Conservation (phyloP, 35 echinoderm and acorn worm genomes). For the Amphiura filiformis region DNA sequence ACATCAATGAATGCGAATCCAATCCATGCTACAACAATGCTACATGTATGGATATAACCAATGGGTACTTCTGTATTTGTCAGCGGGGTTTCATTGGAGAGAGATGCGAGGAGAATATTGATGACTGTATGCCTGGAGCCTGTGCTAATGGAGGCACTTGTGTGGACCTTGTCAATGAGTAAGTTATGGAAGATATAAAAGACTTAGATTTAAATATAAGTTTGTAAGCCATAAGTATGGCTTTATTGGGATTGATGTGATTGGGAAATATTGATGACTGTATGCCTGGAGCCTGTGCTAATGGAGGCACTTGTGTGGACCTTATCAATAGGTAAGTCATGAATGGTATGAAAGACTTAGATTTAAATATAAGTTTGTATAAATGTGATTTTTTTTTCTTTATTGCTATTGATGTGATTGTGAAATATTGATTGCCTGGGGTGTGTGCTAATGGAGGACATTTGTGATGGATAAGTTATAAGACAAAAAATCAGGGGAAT, state of each 20-base stretch:
- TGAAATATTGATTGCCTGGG: background rate
- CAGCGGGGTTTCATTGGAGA: background rate
- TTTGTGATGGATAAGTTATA: too few relatives aligned
- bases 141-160: conserved; percentile 12
- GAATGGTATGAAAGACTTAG: too few relatives aligned
- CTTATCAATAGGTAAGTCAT: too few relatives aligned
- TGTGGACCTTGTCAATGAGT: too few relatives aligned
- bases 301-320: background rate
- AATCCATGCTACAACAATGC: conserved; percentile 6
- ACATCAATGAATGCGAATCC: conserved; percentile 9
- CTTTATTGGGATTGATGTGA: background rate
- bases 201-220: too few relatives aligned
- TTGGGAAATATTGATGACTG: background rate
- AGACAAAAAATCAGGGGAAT: too few relatives aligned
- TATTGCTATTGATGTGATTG: background rate
- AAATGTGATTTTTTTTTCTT: too few relatives aligned
- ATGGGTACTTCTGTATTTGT: background rate
- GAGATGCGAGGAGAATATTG: background rate
- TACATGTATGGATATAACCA: background rate
- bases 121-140: background rate
- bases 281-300: background rate
- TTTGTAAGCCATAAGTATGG: too few relatives aligned
- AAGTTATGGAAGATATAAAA: too few relatives aligned
- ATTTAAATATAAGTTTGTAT: too few relatives aligned
- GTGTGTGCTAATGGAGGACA: background rate